phyloP scores from a whole-genome alignment of 1,140 invertebrate species.

The Euwallacea fornicatus region DNA sequence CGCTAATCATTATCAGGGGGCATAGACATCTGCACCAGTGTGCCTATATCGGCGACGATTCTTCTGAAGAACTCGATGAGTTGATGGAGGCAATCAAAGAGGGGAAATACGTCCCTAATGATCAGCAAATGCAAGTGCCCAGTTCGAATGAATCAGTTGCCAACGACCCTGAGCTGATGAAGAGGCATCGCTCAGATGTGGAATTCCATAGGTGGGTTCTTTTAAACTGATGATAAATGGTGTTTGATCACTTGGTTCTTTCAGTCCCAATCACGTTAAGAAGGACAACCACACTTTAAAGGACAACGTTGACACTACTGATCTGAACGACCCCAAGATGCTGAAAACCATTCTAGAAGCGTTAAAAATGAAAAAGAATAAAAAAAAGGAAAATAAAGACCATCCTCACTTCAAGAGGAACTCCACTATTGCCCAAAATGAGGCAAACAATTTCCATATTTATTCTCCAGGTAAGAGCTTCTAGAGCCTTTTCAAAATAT shows the following conservation, averaged over 20 bases:
- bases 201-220: constrained; percentile 49
- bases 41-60: constrained; percentile 78
- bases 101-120: constrained; percentile 40
- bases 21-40: constrained; percentile 76
- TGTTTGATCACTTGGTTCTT: neutral
- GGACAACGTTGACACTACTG: constrained; percentile 41
- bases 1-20: constrained; percentile 72
- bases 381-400: constrained; percentile 19
- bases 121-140: constrained; percentile 30
- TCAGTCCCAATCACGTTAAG: constrained; percentile 41
- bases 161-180: constrained; percentile 57
- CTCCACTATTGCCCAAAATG: constrained; percentile 47
- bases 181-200: constrained; percentile 53
- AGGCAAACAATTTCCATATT: constrained; percentile 46
- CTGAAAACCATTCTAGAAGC: constrained; percentile 53
- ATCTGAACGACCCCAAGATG: constrained; percentile 54
- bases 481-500: constrained; percentile 13
- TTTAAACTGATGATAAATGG: neutral
- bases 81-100: constrained; percentile 57
- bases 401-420: constrained; percentile 47
- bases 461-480: constrained; percentile 31
- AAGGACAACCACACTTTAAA: constrained; percentile 42
- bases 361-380: constrained; percentile 39
- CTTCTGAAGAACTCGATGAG: constrained; percentile 71
- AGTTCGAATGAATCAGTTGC: constrained; percentile 45